Conservation (phyloP, 2,113 vertebrate species). For the Thunnus maccoyii region DNA sequence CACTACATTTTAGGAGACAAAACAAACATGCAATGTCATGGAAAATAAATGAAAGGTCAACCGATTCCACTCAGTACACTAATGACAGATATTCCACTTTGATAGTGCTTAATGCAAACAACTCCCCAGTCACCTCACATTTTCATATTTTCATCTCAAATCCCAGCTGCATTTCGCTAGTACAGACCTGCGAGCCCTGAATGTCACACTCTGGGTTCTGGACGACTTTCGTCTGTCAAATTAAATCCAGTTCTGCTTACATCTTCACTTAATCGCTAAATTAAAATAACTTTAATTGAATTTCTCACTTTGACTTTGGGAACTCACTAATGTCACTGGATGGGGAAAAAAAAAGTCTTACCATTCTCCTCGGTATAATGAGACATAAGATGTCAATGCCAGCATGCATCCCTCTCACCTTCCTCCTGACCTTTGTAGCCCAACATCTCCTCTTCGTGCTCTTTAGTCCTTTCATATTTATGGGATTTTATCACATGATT, state of each 20-base stretch:
- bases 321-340: conserved; percentile 43
- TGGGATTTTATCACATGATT: conserved; percentile 55
- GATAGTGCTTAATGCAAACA: conserved; percentile 13
- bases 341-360: conserved; percentile 16
- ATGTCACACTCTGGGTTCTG: conserved; percentile 14
- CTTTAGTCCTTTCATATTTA: conserved; percentile 43
- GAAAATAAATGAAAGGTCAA: background rate
- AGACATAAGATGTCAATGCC: conserved; percentile 31
- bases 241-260: conserved; percentile 45
- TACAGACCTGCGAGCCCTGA: background rate
- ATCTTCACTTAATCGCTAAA: conserved; percentile 59
- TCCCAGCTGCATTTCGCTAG: background rate
- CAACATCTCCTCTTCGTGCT: background rate
- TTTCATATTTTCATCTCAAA: conserved; percentile 22
- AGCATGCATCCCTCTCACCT: conserved; percentile 22
- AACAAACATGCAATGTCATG: background rate
- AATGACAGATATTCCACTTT: conserved; percentile 13
- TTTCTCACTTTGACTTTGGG: conserved; percentile 61
- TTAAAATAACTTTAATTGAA: conserved; percentile 64
- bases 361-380: conserved; percentile 45
- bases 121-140: background rate
- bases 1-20: background rate
- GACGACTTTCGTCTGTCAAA: conserved; percentile 43
- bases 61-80: background rate
- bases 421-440: conserved; percentile 2